These are phyloP conservation scores for Oscheius sp. DNA, from an alignment of 2,888 invertebrate species.

Conservation along the genomic window DNA sequence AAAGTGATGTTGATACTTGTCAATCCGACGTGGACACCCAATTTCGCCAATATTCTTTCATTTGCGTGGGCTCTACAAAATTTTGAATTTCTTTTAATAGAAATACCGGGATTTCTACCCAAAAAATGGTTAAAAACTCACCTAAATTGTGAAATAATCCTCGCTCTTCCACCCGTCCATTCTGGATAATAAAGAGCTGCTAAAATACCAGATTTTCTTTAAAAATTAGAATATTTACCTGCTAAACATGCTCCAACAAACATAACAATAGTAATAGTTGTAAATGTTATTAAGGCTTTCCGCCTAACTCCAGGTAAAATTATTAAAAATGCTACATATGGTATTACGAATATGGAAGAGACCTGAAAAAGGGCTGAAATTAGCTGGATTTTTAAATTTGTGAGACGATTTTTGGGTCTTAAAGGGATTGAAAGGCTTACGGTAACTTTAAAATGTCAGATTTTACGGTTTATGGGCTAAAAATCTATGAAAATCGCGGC, in stretches of 20 bases:
- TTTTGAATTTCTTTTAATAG: not conserved
- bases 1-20: slow-evolving; percentile 66
- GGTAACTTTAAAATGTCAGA: too few relatives aligned
- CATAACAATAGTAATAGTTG: slow-evolving; percentile 62
- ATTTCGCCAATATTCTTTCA: slow-evolving; percentile 61
- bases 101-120: too few relatives aligned
- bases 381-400: not conserved
- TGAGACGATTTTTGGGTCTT: too few relatives aligned
- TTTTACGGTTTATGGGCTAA: too few relatives aligned
- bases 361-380: slow-evolving; percentile 41
- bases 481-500: too few relatives aligned
- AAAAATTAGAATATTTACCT: slow-evolving; percentile 46
- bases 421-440: not conserved
- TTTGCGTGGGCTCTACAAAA: slow-evolving; percentile 59
- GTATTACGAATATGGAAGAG: slow-evolving; percentile 64
- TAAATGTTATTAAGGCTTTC: slow-evolving; percentile 64
- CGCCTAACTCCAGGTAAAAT: slow-evolving; percentile 69
- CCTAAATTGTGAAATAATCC: slow-evolving; percentile 66
- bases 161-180: slow-evolving; percentile 66
- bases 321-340: slow-evolving; percentile 68
- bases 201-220: slow-evolving; percentile 42
- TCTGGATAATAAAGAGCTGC: slow-evolving; percentile 64
- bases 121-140: slow-evolving; percentile 6
- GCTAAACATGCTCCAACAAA: slow-evolving; percentile 63
- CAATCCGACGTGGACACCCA: slow-evolving; percentile 69